A percentile compares a stretch with the other conserved stretches of the same genome.
phyloP scores from a whole-genome alignment of 2,113 vertebrate species.

The Upupa epops region DNA sequence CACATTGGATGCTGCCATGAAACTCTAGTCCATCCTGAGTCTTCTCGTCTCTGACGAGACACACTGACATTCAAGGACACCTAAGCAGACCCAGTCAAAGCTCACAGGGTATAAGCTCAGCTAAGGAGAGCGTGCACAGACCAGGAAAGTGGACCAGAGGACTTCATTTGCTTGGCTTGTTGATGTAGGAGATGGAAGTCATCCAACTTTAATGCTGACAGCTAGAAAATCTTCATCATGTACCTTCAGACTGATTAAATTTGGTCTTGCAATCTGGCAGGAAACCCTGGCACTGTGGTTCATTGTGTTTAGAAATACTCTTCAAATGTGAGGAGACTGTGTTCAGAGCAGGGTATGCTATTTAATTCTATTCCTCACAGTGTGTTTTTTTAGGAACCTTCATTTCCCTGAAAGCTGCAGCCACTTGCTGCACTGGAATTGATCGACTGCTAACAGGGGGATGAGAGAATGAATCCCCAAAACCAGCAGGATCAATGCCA shows the following conservation, averaged over 20 bases:
- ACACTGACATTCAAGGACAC: neutral
- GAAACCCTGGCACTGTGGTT: neutral
- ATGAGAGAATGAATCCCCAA: accelerated
- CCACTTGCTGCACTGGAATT: accelerated
- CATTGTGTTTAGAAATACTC: neutral
- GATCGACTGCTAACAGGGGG: neutral
- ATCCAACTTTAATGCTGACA: neutral
- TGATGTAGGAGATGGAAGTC: neutral
- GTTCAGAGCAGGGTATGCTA: neutral
- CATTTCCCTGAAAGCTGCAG: neutral
- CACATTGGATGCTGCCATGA: neutral
- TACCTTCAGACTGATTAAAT: neutral
- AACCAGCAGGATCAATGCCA: neutral
- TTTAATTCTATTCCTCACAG: neutral
- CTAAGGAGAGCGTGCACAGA: neutral
- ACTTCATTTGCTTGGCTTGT: neutral
- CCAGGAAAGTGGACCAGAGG: neutral
- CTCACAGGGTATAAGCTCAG: neutral
- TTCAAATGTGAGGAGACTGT: neutral
- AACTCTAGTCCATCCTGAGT: neutral
- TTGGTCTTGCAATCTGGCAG: neutral
- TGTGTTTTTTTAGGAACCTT: neutral
- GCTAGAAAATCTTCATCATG: neutral
- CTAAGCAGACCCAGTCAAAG: neutral
- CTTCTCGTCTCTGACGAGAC: too few relatives aligned